Conservation (phyloP, 2,888 invertebrate species). For the Oxyteleia sp. region DNA sequence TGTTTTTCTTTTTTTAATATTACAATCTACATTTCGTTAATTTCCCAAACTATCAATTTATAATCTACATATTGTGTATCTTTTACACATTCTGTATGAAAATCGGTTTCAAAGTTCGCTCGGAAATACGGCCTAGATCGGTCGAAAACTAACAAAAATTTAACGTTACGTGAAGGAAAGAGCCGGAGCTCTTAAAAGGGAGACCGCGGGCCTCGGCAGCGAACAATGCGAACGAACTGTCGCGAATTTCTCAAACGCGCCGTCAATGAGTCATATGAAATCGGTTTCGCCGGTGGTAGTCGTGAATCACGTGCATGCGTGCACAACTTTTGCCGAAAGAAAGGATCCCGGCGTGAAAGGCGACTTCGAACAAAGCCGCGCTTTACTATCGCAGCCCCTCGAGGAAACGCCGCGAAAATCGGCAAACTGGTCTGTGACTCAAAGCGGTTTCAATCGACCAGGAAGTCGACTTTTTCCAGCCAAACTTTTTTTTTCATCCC, state of each 20-base stretch:
- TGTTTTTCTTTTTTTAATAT: too few relatives aligned
- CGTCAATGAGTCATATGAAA: constrained; percentile 64
- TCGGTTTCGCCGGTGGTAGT: constrained; percentile 36
- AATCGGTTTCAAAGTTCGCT: too few relatives aligned
- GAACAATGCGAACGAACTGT: constrained; percentile 14
- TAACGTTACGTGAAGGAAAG: background rate
- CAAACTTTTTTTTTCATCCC: constrained; percentile 36
- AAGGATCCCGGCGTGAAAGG: constrained; percentile 58
- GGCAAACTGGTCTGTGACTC: constrained; percentile 61
- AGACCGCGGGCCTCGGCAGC: too few relatives aligned
- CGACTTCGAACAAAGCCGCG: constrained; percentile 47
- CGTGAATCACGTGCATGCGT: constrained; percentile 58
- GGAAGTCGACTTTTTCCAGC: constrained; percentile 19
- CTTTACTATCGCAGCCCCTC: constrained; percentile 36
- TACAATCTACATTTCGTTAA: too few relatives aligned
- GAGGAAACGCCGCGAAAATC: constrained; percentile 46
- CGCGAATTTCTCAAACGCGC: constrained; percentile 49
- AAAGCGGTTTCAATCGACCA: constrained; percentile 27
- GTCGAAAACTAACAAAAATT: too few relatives aligned
- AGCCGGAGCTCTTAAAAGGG: background rate
- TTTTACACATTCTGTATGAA: too few relatives aligned
- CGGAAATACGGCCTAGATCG: too few relatives aligned
- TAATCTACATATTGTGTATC: too few relatives aligned
- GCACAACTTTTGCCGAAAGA: constrained; percentile 61
- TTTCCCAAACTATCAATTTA: too few relatives aligned